phyloP scores from a whole-genome alignment of 2,113 vertebrate genomes.

The Myrmecobius fasciatus region DNA sequence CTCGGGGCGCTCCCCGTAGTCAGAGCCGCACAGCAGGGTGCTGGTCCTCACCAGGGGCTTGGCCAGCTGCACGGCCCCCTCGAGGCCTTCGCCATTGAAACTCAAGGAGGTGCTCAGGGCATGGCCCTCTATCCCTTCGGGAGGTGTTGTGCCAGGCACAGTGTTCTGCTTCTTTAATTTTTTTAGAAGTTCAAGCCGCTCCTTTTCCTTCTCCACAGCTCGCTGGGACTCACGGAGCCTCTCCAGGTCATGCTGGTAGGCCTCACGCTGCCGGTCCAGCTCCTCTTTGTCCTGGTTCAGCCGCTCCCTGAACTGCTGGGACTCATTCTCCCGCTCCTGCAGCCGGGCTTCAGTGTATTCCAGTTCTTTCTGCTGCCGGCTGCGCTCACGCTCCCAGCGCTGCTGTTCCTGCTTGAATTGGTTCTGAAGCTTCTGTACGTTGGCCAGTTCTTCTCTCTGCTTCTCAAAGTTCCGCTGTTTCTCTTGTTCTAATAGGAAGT shows the following conservation, averaged over 20 bases:
- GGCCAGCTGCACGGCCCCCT: slow-evolving; percentile 66
- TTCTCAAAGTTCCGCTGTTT: slow-evolving; percentile 95
- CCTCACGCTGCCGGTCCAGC: slow-evolving; percentile 90
- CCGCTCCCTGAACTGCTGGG: slow-evolving; percentile 80
- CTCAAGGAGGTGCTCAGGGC: slow-evolving; percentile 84
- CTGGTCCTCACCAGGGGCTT: slow-evolving; percentile 81
- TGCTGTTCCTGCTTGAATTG: slow-evolving; percentile 94
- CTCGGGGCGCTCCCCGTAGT: slow-evolving; percentile 88
- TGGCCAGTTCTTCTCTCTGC: slow-evolving; percentile 94
- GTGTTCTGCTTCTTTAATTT: slow-evolving; percentile 92
- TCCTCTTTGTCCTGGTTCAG: slow-evolving; percentile 89
- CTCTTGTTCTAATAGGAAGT: slow-evolving; percentile 95
- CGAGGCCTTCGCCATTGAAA: slow-evolving; percentile 91
- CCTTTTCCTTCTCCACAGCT: slow-evolving; percentile 91
- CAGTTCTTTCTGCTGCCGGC: slow-evolving; percentile 85
- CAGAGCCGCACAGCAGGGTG: slow-evolving; percentile 76
- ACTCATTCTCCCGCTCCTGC: slow-evolving; percentile 85
- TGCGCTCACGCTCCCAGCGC: slow-evolving; percentile 91
- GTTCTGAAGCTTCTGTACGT: slow-evolving; percentile 91
- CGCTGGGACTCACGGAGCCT: slow-evolving; percentile 93
- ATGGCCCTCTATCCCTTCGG: slow-evolving; percentile 83
- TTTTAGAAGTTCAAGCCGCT: slow-evolving; percentile 89
- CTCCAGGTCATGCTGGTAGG: slow-evolving; percentile 96
- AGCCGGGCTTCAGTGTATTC: slow-evolving; percentile 83
- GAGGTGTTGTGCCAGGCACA: slow-evolving; percentile 53